Conservation (phyloP, 2,113 vertebrate species). For the Chloroceryle aenea region DNA sequence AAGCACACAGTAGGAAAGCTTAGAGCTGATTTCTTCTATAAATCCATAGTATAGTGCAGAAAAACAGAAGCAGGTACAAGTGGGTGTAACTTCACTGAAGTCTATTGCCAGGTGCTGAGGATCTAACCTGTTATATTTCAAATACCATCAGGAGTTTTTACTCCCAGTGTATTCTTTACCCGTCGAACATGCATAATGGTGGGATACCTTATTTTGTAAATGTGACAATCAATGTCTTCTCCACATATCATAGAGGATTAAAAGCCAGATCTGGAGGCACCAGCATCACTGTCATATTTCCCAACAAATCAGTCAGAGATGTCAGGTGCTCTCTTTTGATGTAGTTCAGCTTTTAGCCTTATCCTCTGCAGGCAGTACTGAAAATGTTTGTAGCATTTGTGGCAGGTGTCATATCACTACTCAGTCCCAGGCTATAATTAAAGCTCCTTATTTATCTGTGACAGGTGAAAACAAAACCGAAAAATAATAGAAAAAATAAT, state of each 20-base stretch:
- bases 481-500: not conserved
- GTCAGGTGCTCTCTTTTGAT: not conserved
- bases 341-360: not conserved
- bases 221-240: constrained; percentile 67
- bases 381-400: not conserved
- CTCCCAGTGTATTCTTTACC: constrained; percentile 31
- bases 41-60: not conserved
- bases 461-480: not conserved
- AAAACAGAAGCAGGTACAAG: not conserved
- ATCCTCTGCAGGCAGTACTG: not conserved
- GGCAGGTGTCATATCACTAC: not conserved
- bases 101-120: constrained; percentile 13
- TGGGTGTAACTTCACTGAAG: not conserved
- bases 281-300: constrained; percentile 24
- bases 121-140: not conserved
- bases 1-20: not conserved
- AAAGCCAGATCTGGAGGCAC: constrained; percentile 2
- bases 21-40: not conserved
- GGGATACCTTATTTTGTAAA: constrained; percentile 69
- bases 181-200: constrained; percentile 51
- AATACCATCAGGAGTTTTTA: not conserved
- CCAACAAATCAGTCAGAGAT: constrained; percentile 18
- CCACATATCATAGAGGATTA: constrained; percentile 7
- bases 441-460: not conserved
- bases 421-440: not conserved